Evolutionary conservation across 2,888 invertebrate genomes (phyloP).

Genomic region (Lochmaea crataegi): DNA sequence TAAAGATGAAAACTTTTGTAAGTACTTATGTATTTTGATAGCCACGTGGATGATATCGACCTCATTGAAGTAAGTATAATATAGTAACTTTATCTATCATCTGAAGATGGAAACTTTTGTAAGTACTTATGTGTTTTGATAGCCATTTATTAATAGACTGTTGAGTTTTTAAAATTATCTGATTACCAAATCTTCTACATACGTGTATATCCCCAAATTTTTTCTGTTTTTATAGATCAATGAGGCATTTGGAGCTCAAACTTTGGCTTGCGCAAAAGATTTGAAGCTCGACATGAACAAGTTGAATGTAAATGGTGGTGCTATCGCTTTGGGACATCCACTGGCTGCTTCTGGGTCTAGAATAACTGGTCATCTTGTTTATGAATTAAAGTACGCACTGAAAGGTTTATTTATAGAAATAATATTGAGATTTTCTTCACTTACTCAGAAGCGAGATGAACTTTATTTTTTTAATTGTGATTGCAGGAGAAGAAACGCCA

Average conservation of each 20-base stretch:
- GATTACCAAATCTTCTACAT: too few species aligned
- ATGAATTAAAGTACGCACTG: slow-evolving; percentile 83
- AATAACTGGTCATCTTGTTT: slow-evolving; percentile 90
- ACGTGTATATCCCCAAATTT: background rate
- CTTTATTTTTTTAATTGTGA: slow-evolving; percentile 43
- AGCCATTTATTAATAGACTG: too few species aligned
- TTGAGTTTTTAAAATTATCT: too few species aligned
- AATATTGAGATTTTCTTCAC: background rate
- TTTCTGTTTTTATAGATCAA: slow-evolving; percentile 79
- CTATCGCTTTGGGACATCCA: slow-evolving; percentile 97
- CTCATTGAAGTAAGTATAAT: too few species aligned
- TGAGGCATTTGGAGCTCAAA: slow-evolving; percentile 97
- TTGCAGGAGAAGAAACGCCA: slow-evolving; percentile 82
- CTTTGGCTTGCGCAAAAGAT: slow-evolving; percentile 90
- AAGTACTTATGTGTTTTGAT: too few species aligned
- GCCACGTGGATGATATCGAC: too few species aligned
- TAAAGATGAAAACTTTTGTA: too few species aligned
- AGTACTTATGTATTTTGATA: too few species aligned
- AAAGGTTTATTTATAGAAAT: slow-evolving; percentile 68
- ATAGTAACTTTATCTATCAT: too few species aligned
- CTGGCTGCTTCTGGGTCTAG: slow-evolving; percentile 94
- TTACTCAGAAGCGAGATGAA: background rate
- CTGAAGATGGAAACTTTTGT: too few species aligned
- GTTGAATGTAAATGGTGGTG: slow-evolving; percentile 95
- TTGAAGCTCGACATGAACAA: slow-evolving; percentile 87